Evolutionary conservation across 2,797 vertebrate genomes (phyloP).

Genomic region (Channa striata): DNA sequence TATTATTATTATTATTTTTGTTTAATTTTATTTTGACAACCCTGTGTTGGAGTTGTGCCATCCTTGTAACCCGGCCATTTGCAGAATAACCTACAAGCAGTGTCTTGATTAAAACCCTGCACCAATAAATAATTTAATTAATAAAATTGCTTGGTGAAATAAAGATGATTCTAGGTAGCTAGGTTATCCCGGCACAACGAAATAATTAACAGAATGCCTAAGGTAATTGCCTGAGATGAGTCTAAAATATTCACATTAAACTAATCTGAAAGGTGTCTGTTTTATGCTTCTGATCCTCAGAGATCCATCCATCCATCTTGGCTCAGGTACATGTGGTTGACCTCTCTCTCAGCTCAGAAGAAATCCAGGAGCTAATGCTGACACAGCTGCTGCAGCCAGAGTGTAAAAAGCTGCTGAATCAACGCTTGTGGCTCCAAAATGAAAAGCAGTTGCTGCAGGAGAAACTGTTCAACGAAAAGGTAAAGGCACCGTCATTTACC

Average conservation of each 20-base stretch:
- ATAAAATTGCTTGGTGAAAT: too few relatives aligned
- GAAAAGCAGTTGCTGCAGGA: slow-evolving; percentile 74
- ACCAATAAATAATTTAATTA: too few relatives aligned
- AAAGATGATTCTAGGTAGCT: too few relatives aligned
- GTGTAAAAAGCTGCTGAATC: slow-evolving; percentile 73
- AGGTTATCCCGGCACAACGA: not conserved
- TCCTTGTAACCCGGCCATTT: too few relatives aligned
- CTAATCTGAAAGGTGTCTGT: not conserved
- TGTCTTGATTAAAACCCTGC: too few relatives aligned
- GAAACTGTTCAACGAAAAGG: slow-evolving; percentile 79
- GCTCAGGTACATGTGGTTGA: slow-evolving; percentile 83
- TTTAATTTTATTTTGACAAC: not conserved
- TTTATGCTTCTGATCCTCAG: slow-evolving; percentile 68
- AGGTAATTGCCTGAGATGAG: not conserved
- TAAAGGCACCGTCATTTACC: slow-evolving; percentile 52
- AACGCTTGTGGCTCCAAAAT: slow-evolving; percentile 66
- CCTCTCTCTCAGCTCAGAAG: slow-evolving; percentile 80
- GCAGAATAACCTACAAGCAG: not conserved
- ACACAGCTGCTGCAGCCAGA: slow-evolving; percentile 81
- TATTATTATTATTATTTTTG: not conserved
- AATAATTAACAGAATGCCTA: not conserved
- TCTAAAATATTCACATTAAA: not conserved
- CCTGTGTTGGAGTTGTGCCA: not conserved
- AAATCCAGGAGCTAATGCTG: slow-evolving; percentile 85
- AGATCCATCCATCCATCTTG: slow-evolving; percentile 80